Percentiles rank a stretch among this genome's conserved stretches.
phyloP scores from a whole-genome alignment of 2,888 invertebrate genomes.

The Dorcus hopei region DNA sequence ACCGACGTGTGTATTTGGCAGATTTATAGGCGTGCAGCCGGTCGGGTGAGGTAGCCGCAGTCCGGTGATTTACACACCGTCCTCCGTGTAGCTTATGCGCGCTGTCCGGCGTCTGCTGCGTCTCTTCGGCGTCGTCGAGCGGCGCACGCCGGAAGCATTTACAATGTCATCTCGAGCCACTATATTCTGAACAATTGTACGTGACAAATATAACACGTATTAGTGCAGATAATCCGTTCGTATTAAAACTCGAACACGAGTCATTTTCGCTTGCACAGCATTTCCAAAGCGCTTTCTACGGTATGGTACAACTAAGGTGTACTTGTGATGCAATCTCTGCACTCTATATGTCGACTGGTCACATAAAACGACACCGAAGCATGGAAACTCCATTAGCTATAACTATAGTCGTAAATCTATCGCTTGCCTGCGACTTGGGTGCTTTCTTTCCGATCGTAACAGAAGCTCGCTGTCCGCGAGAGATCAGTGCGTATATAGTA shows the following conservation, averaged over 20 bases:
- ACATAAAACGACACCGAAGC: conserved; percentile 49
- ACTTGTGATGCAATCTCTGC: conserved; percentile 43
- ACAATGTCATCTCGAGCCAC: too few species aligned
- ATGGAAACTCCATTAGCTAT: conserved; percentile 50
- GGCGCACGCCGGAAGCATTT: too few species aligned
- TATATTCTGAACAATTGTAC: too few species aligned
- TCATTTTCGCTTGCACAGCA: conserved; percentile 26
- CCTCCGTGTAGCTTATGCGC: conserved; percentile 13
- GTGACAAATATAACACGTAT: too few species aligned
- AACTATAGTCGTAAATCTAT: conserved; percentile 48
- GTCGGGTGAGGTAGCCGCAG: conserved; percentile 33
- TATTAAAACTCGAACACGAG: conserved; percentile 36
- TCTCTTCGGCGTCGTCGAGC: too few species aligned
- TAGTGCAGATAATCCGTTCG: conserved; percentile 26
- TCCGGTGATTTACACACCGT: conserved; percentile 39
- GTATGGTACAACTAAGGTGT: conserved; percentile 42
- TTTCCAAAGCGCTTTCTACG: conserved; percentile 26
- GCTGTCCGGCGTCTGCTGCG: background rate
- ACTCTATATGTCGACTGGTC: conserved; percentile 45
- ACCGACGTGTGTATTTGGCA: conserved; percentile 45
- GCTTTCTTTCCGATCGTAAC: conserved; percentile 19
- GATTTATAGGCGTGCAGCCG: conserved; percentile 42
- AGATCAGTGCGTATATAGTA: too few species aligned
- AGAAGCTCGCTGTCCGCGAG: too few species aligned
- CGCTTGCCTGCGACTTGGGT: conserved; percentile 33